Evolutionary conservation across 2,797 vertebrate genomes (phyloP).

Genomic region (Cossypha niveicapilla): DNA sequence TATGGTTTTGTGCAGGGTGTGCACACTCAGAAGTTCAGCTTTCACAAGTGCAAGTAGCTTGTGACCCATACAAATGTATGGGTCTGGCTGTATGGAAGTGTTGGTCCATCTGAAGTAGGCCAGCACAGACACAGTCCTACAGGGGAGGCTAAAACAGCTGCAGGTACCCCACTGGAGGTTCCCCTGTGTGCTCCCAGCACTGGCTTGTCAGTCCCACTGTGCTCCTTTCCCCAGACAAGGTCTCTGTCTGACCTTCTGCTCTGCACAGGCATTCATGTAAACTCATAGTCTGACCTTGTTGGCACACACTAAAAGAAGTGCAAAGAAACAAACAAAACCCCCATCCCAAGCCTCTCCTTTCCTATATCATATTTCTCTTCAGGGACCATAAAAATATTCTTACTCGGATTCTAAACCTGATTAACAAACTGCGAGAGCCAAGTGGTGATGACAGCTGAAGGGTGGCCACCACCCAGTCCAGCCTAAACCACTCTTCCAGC

Average conservation of each 20-base stretch:
- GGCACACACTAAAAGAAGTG: not conserved
- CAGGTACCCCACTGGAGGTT: not conserved
- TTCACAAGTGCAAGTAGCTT: not conserved
- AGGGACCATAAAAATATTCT: not conserved
- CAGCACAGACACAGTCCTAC: not conserved
- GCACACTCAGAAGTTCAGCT: too few species aligned
- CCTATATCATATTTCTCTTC: not conserved
- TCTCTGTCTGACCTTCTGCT: not conserved
- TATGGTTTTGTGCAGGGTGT: not conserved
- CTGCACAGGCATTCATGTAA: not conserved
- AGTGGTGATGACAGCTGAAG: not conserved
- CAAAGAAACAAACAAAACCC: not conserved
- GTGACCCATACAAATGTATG: not conserved
- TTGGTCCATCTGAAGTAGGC: not conserved
- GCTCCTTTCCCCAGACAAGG: not conserved
- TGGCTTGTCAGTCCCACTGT: not conserved
- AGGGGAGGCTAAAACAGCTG: not conserved
- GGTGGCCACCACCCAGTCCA: not conserved
- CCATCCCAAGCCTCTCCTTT: not conserved
- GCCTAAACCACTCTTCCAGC: not conserved
- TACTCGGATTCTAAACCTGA: not conserved
- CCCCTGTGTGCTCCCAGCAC: not conserved
- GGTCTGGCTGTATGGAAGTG: not conserved
- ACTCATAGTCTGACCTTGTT: not conserved
- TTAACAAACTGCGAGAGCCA: not conserved